Conservation (phyloP, 2,888 invertebrate genomes). For the Caenorhabditis doughertyi region DNA sequence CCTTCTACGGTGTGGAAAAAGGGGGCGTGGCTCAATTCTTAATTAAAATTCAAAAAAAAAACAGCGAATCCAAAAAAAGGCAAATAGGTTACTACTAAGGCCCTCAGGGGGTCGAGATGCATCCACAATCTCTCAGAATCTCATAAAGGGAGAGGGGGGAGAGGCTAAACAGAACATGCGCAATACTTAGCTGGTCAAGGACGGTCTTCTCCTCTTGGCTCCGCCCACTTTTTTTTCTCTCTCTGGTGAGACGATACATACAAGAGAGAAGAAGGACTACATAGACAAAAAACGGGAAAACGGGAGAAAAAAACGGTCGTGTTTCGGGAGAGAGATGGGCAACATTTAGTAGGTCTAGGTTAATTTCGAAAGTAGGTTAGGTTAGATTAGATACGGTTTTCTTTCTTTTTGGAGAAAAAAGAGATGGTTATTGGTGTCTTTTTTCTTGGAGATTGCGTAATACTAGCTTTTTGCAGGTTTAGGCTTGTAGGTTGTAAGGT, state of each 20-base stretch:
- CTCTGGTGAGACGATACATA: not conserved
- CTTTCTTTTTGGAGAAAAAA: not conserved
- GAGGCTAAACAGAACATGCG: conserved; percentile 55
- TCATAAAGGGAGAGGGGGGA: not conserved
- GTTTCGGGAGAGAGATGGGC: conserved; percentile 15
- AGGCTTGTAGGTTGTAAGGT: too few species aligned
- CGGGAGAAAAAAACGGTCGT: not conserved
- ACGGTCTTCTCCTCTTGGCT: conserved; percentile 5
- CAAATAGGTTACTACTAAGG: conserved; percentile 27
- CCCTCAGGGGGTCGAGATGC: not conserved
- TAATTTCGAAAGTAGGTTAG: conserved; percentile 59
- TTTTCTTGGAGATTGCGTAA: too few species aligned
- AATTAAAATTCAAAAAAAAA: not conserved
- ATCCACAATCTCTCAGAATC: not conserved
- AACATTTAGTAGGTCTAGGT: conserved; percentile 60
- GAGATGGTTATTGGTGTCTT: conserved; percentile 20
- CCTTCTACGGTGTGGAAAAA: too few species aligned
- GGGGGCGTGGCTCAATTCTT: too few species aligned
- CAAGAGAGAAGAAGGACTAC: not conserved
- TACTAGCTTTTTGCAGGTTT: too few species aligned
- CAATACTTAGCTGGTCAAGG: conserved; percentile 67
- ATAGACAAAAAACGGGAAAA: not conserved
- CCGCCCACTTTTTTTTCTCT: conserved; percentile 28
- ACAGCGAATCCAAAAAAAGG: not conserved
- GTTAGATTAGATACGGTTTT: conserved; percentile 54